Percentiles rank a stretch among this genome's conserved stretches.
These are phyloP conservation scores for Empis livida DNA, from an alignment of 2,888 invertebrate species.

Conservation along the genomic window DNA sequence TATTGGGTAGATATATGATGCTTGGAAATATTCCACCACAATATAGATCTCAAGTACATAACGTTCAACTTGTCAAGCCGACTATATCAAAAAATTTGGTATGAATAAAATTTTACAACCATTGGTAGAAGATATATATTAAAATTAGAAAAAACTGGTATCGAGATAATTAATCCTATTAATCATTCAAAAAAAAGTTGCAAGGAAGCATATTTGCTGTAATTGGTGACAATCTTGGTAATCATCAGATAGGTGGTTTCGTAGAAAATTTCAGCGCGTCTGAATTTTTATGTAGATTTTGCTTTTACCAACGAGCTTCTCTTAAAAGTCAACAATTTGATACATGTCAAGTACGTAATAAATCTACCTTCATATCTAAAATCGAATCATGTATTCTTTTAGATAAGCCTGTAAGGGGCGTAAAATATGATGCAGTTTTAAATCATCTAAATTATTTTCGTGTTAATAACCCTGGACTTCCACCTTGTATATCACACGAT, in stretches of 20 bases:
- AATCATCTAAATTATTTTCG: constrained; percentile 17
- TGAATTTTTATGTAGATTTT: too few species aligned
- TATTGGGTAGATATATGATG: constrained; percentile 9
- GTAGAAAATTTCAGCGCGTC: too few species aligned
- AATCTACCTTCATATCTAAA: too few species aligned
- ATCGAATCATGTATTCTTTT: too few species aligned
- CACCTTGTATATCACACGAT: constrained; percentile 21
- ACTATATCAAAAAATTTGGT: constrained; percentile 1
- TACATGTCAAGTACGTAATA: too few species aligned
- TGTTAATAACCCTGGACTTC: constrained; percentile 17
- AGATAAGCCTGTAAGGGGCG: too few species aligned
- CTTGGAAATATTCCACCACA: constrained; percentile 3
- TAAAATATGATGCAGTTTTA: constrained; percentile 17
- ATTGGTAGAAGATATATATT: constrained; percentile 2
- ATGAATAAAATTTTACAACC: constrained; percentile 2
- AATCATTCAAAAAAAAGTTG: constrained; percentile 7
- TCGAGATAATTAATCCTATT: not conserved
- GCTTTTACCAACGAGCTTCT: too few species aligned
- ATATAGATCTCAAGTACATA: constrained; percentile 2
- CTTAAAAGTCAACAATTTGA: too few species aligned
- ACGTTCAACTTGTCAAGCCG: constrained; percentile 2
- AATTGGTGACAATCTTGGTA: too few species aligned
- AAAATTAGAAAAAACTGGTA: constrained; percentile 1
- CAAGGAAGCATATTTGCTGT: too few species aligned
- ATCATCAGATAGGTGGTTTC: too few species aligned